These are phyloP conservation scores for Eubucco bourcierii DNA, from an alignment of 2,113 vertebrate genomes.

Conservation along the genomic window DNA sequence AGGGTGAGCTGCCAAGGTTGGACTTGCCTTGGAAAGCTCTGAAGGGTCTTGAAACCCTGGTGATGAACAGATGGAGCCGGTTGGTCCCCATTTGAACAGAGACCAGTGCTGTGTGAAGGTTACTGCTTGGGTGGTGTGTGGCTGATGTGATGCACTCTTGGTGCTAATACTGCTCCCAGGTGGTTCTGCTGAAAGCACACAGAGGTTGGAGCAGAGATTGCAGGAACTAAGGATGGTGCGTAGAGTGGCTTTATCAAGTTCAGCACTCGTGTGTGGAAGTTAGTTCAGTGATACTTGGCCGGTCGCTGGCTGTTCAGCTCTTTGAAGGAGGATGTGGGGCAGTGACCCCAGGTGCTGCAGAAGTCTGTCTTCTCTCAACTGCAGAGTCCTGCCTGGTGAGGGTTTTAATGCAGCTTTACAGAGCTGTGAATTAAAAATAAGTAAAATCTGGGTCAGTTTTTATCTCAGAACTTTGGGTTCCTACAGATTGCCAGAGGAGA, in stretches of 20 bases:
- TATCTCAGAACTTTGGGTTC: background rate
- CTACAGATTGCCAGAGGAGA: background rate
- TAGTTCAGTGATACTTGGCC: background rate
- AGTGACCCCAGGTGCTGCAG: background rate
- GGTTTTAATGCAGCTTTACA: background rate
- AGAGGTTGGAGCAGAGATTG: background rate
- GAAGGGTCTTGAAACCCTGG: background rate
- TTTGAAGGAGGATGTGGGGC: background rate
- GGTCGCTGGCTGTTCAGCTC: background rate
- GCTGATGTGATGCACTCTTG: fast-evolving
- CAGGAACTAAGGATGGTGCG: background rate
- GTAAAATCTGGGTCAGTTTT: background rate
- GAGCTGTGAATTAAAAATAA: background rate
- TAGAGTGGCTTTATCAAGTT: background rate
- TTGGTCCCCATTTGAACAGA: fast-evolving
- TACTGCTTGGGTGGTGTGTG: fast-evolving
- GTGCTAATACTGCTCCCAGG: background rate
- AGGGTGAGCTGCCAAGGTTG: background rate
- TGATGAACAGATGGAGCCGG: background rate
- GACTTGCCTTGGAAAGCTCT: background rate
- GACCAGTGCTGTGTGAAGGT: background rate
- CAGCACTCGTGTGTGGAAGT: background rate
- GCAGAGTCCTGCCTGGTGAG: background rate
- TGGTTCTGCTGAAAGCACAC: background rate
- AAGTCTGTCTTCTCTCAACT: background rate